Conservation (phyloP, 1,140 invertebrate species). For the Psix sp. region DNA sequence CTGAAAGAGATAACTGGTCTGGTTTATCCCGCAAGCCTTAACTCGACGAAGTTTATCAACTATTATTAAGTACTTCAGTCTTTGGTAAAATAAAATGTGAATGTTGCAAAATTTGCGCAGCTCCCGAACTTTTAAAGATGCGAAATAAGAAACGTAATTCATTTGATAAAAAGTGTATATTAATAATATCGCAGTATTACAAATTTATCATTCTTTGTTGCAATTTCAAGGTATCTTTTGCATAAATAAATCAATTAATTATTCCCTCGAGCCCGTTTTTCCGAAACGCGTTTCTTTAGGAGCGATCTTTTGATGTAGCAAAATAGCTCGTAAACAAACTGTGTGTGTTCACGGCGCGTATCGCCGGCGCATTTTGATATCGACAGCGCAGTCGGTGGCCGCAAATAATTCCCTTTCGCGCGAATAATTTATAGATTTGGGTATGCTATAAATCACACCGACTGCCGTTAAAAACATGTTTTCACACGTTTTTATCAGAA, state of each 20-base stretch:
- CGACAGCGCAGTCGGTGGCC: slow-evolving; percentile 38
- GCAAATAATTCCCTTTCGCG: slow-evolving; percentile 47
- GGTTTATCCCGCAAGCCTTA: slow-evolving; percentile 53
- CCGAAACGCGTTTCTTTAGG: slow-evolving; percentile 11
- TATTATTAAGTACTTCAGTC: slow-evolving; percentile 49
- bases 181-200: slow-evolving; percentile 5
- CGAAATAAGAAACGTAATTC: slow-evolving; percentile 24
- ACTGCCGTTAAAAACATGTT: slow-evolving; percentile 49
- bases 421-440: slow-evolving; percentile 55
- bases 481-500: slow-evolving; percentile 55
- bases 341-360: not conserved
- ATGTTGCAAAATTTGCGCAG: slow-evolving; percentile 13
- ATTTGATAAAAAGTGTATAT: not conserved
- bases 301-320: slow-evolving; percentile 3
- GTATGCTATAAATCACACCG: slow-evolving; percentile 38
- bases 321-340: slow-evolving; percentile 23
- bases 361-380: slow-evolving; percentile 37
- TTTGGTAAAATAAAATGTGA: slow-evolving; percentile 48
- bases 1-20: slow-evolving; percentile 51
- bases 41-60: slow-evolving; percentile 51
- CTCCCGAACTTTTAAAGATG: slow-evolving; percentile 39
- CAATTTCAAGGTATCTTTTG: slow-evolving; percentile 5
- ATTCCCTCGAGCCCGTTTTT: slow-evolving; percentile 20
- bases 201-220: slow-evolving; percentile 15
- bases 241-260: slow-evolving; percentile 36